These are phyloP conservation scores for Trogon melanurus DNA, from an alignment of 2,113 vertebrate genomes.

Conservation along the genomic window DNA sequence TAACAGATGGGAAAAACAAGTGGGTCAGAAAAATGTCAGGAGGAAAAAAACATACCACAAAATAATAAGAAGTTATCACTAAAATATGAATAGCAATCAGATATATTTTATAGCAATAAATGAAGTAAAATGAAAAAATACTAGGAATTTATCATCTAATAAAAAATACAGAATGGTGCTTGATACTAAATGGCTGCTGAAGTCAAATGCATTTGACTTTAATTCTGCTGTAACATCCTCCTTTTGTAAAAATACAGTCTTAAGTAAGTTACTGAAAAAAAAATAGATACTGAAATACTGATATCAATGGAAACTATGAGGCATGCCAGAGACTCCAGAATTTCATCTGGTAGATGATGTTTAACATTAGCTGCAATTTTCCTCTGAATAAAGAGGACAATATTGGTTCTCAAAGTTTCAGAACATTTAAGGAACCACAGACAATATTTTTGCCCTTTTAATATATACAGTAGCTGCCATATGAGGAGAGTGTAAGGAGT, in stretches of 20 bases:
- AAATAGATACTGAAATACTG: not conserved
- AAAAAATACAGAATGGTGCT: not conserved
- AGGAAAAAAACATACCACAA: not conserved
- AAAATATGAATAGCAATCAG: not conserved
- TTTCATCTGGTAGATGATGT: not conserved
- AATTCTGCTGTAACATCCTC: not conserved
- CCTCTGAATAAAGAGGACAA: not conserved
- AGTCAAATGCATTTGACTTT: not conserved
- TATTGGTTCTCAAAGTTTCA: not conserved
- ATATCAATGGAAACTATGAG: not conserved
- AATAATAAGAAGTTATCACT: not conserved
- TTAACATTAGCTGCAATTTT: not conserved
- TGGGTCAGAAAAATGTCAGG: not conserved
- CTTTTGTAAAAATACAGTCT: not conserved
- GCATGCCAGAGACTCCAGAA: not conserved
- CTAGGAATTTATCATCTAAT: not conserved
- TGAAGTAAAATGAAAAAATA: not conserved
- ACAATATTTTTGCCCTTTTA: not conserved
- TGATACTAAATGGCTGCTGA: not conserved
- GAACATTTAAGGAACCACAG: not conserved
- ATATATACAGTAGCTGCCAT: not conserved
- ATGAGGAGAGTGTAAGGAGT: not conserved
- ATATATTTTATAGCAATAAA: not conserved
- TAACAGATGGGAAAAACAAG: slow-evolving; percentile 37
- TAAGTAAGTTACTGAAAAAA: not conserved